Base-by-base conservation (phyloP, 2,888 invertebrate species). In the Heliconius sara region DNA sequence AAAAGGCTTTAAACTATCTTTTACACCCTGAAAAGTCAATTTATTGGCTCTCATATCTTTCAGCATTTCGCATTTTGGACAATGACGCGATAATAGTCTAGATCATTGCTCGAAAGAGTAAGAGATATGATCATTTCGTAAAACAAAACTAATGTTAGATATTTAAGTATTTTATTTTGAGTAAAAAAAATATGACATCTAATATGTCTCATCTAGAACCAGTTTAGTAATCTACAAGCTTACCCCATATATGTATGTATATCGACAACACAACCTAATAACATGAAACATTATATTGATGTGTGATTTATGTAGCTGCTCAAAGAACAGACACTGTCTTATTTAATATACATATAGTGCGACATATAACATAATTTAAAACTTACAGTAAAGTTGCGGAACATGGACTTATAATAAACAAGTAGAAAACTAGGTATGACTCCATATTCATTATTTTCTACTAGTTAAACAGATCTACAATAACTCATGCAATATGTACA, bases 401-500 rank as follows among this genome's bases (percentile, higher is more conserved):
- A 70, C 43, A 70, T 70, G 12, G 7, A 47, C n/a, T 16, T 43
- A 43, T 43, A 43, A 70, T 43, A 70, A 70, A 43, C 70, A 68
- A 68, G 39, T 43, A 6, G 25, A 70, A 43, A 43, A 25, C 43
- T 70, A 47, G 25, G 43, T 39, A 39, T 39, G 25, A 43, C 6
- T 70, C 43, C 70, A 70, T 25, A 47, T 70, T 43, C 25, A 70
- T 70, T 70, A 70, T 47, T 25, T 13, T 68, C 68, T 43, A 68
- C 16, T 68, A 43, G 13, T 43, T 47, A 70, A 47, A 70, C 43
- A 43, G 70, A 43, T 70, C 25, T 70, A 70, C 16, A 43, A 25
- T 70, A 47, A 47, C 25, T 70, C 25, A 47, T 70, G 25, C 43
- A 25, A 65, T 70, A 70, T 70, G 70, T 70, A 70, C 70, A 70